These are phyloP conservation scores for Orchesella flavescens DNA, from an alignment of 2,888 invertebrate species.

Conservation along the genomic window DNA sequence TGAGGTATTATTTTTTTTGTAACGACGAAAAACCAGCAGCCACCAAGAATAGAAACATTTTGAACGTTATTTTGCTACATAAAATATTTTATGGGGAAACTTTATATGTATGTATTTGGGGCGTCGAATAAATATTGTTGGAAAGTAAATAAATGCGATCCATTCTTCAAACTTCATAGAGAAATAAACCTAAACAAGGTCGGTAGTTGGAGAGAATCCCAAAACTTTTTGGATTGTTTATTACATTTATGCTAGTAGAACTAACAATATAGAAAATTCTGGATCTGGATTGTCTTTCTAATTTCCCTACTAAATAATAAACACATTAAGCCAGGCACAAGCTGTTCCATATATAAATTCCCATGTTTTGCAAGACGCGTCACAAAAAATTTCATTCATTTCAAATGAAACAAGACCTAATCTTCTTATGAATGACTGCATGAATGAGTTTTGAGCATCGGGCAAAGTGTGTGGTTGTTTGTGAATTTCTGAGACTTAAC, in stretches of 20 bases:
- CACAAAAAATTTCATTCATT: not conserved
- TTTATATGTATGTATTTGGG: too few relatives aligned
- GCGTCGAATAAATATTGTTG: not conserved
- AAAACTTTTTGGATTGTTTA: not conserved
- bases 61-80: too few relatives aligned
- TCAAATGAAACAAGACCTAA: not conserved
- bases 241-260: too few relatives aligned
- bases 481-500: not conserved
- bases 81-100: too few relatives aligned
- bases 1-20: too few relatives aligned
- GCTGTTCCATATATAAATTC: not conserved
- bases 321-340: not conserved
- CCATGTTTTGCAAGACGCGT: not conserved
- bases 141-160: not conserved
- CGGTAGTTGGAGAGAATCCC: not conserved
- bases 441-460: not conserved
- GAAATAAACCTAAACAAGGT: not conserved
- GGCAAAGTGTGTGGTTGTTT: not conserved
- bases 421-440: not conserved
- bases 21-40: too few relatives aligned
- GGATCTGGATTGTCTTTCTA: too few relatives aligned
- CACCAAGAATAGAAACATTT: too few relatives aligned
- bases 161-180: slow-evolving; percentile 1
- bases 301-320: not conserved
- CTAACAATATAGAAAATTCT: too few relatives aligned